Conservation (phyloP, 2,888 invertebrate genomes). For the Patella pellucida region DNA sequence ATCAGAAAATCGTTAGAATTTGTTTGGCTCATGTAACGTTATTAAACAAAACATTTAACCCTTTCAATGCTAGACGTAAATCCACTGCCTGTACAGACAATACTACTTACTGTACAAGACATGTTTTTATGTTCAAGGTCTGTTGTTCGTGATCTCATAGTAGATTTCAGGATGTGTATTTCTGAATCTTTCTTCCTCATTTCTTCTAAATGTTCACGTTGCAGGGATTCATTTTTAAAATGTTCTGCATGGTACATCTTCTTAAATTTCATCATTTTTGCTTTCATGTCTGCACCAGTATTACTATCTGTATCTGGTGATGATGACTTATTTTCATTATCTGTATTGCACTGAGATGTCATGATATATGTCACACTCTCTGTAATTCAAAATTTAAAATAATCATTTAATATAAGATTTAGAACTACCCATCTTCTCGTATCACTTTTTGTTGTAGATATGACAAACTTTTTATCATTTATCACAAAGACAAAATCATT, state of each 20-base stretch:
- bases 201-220: conserved; percentile 42
- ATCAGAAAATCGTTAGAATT: too few relatives aligned
- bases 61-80: too few relatives aligned
- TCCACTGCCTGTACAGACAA: too few relatives aligned
- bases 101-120: conserved; percentile 6
- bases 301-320: conserved; percentile 38
- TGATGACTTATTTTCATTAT: conserved; percentile 34
- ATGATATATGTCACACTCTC: neutral
- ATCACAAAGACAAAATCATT: too few relatives aligned
- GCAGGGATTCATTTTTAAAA: conserved; percentile 37
- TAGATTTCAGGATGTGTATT: conserved; percentile 38
- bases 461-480: too few relatives aligned
- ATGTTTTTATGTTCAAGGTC: conserved; percentile 35
- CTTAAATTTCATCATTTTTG: conserved; percentile 53
- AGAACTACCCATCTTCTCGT: too few relatives aligned
- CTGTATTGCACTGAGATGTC: neutral
- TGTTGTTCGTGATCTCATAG: conserved; percentile 32
- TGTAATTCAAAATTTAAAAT: too few relatives aligned
- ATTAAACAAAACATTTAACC: too few relatives aligned
- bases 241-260: conserved; percentile 50
- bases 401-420: too few relatives aligned
- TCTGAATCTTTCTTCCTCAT: conserved; percentile 40
- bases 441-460: too few relatives aligned
- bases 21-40: too few relatives aligned
- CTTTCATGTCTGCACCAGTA: conserved; percentile 18